These are phyloP conservation scores for Acromyrmex heyeri DNA, from an alignment of 1,140 invertebrate species.

Conservation along the genomic window DNA sequence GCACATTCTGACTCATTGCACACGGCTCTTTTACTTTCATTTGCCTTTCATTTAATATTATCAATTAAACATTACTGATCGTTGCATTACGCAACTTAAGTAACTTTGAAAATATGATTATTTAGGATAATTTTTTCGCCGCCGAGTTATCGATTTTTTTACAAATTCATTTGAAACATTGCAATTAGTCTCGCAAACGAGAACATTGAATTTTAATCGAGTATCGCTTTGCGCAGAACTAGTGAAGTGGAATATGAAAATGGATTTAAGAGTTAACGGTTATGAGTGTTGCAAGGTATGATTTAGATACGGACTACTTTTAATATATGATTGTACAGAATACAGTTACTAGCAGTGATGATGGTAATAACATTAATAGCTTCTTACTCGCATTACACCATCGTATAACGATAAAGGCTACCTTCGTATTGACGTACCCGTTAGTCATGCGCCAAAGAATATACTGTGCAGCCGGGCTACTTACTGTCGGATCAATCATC, in stretches of 20 bases:
- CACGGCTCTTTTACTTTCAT: slow-evolving; percentile 33
- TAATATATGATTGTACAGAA: slow-evolving; percentile 43
- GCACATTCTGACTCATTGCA: slow-evolving; percentile 64
- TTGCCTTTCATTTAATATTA: slow-evolving; percentile 15
- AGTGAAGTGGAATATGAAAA: slow-evolving; percentile 27
- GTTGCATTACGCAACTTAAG: not conserved
- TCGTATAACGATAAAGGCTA: slow-evolving; percentile 39
- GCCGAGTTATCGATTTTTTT: not conserved
- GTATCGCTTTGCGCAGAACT: not conserved
- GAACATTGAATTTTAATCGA: not conserved
- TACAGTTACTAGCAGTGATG: slow-evolving; percentile 49
- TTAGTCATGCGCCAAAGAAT: slow-evolving; percentile 32
- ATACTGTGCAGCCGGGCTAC: slow-evolving; percentile 17
- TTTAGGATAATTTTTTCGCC: not conserved
- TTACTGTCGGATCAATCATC: slow-evolving; percentile 49
- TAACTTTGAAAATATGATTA: not conserved
- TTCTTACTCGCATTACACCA: slow-evolving; percentile 53
- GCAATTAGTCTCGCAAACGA: not conserved
- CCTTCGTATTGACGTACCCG: slow-evolving; percentile 35
- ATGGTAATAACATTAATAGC: slow-evolving; percentile 55
- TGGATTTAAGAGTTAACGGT: slow-evolving; percentile 50
- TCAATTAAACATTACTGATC: not conserved
- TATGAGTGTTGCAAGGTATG: slow-evolving; percentile 39
- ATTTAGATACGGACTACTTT: slow-evolving; percentile 52
- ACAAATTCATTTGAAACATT: not conserved